Conservation (phyloP, 2,888 invertebrate species). For the Oeneis ivallda region DNA sequence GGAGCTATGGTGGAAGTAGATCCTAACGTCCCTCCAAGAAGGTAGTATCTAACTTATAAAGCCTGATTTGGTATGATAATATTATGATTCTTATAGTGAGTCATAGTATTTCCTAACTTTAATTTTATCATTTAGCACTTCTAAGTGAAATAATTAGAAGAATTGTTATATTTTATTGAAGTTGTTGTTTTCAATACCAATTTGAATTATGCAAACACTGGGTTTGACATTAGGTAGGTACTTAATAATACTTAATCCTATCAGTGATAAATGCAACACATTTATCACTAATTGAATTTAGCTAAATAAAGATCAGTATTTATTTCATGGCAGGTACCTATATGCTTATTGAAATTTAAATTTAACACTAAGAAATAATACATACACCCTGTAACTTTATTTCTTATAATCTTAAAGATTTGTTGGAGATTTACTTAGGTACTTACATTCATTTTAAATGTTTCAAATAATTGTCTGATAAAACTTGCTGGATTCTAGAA, state of each 20-base stretch:
- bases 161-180: neutral
- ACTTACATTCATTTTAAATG: neutral
- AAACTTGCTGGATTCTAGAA: neutral
- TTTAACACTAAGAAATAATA: too few relatives aligned
- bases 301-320: neutral
- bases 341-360: neutral
- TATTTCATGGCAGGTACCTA: neutral
- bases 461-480: neutral
- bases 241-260: neutral
- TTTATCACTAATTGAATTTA: conserved; percentile 2
- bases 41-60: conserved; percentile 72
- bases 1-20: conserved; percentile 88
- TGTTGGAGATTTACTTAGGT: neutral
- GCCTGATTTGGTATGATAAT: neutral
- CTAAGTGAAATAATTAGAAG: neutral
- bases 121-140: conserved; percentile 1
- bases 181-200: neutral
- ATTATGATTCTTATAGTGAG: neutral
- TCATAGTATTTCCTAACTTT: conserved; percentile 8
- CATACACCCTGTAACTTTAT: neutral
- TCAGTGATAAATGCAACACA: neutral
- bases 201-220: too few relatives aligned
- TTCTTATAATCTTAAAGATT: neutral
- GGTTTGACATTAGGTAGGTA: neutral
- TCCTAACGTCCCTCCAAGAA: conserved; percentile 86